Percentiles rank a stretch among this genome's conserved stretches.
phyloP scores from a whole-genome alignment of 2,113 vertebrate species.

The Anhinga rufa region DNA sequence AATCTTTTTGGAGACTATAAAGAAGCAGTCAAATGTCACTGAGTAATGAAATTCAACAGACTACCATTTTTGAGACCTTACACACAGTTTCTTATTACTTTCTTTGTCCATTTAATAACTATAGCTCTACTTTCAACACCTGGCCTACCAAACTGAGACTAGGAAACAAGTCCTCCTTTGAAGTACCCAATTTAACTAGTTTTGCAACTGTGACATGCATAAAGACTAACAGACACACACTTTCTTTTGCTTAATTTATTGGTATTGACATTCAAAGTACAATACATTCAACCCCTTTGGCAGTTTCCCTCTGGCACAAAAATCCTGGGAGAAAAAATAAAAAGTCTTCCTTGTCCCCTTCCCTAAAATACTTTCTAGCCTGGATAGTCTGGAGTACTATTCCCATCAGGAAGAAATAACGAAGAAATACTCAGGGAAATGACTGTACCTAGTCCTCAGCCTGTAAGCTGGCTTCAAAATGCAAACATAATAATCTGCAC shows the following conservation, averaged over 20 bases:
- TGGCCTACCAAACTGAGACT: background rate
- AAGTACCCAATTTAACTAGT: background rate
- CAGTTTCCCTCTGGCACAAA: background rate
- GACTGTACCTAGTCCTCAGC: background rate
- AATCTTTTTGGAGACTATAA: background rate
- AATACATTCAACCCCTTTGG: background rate
- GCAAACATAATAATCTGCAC: background rate
- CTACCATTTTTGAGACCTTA: background rate
- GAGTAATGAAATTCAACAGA: background rate
- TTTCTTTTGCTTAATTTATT: background rate
- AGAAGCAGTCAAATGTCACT: background rate
- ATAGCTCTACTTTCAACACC: background rate
- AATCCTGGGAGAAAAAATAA: background rate
- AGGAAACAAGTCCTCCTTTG: background rate
- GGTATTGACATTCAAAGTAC: background rate
- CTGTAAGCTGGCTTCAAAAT: background rate
- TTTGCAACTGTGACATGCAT: background rate
- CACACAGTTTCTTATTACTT: background rate
- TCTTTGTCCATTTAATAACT: background rate
- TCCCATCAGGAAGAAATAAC: background rate
- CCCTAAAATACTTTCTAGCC: background rate
- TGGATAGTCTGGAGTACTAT: background rate
- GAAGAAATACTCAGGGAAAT: background rate
- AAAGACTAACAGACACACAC: background rate
- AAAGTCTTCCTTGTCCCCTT: background rate